Conservation (phyloP, 2,888 invertebrate genomes). For the Herminia tarsipennalis region DNA sequence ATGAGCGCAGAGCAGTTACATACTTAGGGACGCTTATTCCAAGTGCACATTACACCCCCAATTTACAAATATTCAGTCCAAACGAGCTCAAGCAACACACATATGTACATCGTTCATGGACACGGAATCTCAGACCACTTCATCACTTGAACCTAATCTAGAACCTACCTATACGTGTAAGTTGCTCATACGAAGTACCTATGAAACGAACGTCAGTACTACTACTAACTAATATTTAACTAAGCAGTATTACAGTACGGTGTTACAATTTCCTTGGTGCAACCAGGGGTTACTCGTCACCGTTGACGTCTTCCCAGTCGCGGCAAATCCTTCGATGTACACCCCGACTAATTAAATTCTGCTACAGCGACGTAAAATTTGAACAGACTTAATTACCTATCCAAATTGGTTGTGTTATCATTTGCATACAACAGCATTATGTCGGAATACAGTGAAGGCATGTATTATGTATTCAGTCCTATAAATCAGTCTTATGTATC, state of each 20-base stretch:
- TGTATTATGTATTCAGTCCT: conserved; percentile 27
- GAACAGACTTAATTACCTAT: conserved; percentile 44
- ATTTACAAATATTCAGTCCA: too few species aligned
- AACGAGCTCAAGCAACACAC: too few species aligned
- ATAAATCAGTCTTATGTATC: conserved; percentile 8
- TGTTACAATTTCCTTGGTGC: conserved; percentile 16
- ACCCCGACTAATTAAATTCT: conserved; percentile 44
- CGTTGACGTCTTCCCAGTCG: conserved; percentile 25
- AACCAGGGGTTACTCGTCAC: conserved; percentile 18
- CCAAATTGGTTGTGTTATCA: conserved; percentile 44
- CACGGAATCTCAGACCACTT: too few species aligned
- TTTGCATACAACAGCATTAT: conserved; percentile 44
- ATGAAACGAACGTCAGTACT: too few species aligned
- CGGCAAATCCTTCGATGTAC: conserved; percentile 39
- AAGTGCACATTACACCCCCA: too few species aligned
- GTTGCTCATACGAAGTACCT: too few species aligned
- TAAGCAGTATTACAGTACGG: conserved; percentile 7
- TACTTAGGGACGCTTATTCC: too few species aligned
- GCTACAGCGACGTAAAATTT: conserved; percentile 42
- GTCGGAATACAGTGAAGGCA: conserved; percentile 20
- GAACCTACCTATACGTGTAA: too few species aligned
- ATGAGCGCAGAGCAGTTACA: too few species aligned
- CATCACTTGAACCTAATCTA: too few species aligned
- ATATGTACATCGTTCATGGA: too few species aligned
- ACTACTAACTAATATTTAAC: not conserved